Base-by-base conservation (phyloP, 2,888 invertebrate species). In the Idaea biselata region DNA sequence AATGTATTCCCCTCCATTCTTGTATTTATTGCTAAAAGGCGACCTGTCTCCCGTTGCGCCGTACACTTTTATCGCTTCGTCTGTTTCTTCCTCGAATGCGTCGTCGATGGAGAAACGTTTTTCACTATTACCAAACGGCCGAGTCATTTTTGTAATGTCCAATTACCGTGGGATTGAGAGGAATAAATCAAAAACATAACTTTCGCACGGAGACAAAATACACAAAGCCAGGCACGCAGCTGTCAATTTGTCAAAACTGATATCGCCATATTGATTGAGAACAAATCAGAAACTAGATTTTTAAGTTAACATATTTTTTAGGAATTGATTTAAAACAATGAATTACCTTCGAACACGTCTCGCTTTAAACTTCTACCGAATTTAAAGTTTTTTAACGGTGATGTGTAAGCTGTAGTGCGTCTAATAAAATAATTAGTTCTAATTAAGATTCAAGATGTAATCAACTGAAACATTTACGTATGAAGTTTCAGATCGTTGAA, bases 51-150 rank as follows among this genome's bases (percentile, higher is more conserved):
- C 95, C 59, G 95, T 96, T 60, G 96, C 94, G 59, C 97, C 97
- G 84, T 97, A 97, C 58, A 97, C 96, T 80, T 95, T 94, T 76
- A 97, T 95, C 62, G 96, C 96, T 82, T 97, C 97, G 79, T 97
- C 97, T 58, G 96, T 96, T 82, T 97, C 97, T 81, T 96, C 96
- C 81, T 97, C 96, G 80, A 97, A 97, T 16, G 96, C 97, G 86
- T 97, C 96, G 86, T 97, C 96, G 76, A 97, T 97, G 60, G 96
- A 96, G 88, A 97, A 97, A 72, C 95, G 92, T 81, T 95, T 95
- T 74, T 94, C 94, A 82, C 81, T 88, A 68, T 85, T 88, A 73
- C 91, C 89, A 73, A 91, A 91, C 67, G 91, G 84, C 80, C 89
- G 87, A 75, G 93, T 93, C 93, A 93, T 93, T 82, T 80, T 90